phyloP scores from a whole-genome alignment of 2,113 vertebrate species.

The Thalassarche chlororhynchos region DNA sequence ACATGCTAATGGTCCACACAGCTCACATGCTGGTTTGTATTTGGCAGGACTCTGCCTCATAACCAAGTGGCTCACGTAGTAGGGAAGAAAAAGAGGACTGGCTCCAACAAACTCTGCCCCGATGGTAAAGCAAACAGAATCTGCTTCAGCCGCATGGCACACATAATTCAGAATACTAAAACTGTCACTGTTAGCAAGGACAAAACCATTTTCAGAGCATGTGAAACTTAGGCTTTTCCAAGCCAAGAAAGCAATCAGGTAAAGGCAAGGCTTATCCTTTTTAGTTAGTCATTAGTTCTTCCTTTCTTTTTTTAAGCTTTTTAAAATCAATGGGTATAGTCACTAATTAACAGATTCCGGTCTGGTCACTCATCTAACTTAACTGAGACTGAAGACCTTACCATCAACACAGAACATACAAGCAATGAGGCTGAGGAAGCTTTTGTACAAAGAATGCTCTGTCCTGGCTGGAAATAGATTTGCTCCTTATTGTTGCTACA shows the following conservation, averaged over 20 bases:
- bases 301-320: background rate
- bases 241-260: background rate
- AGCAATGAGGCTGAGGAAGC: background rate
- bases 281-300: background rate
- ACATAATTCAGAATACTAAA: background rate
- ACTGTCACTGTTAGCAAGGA: background rate
- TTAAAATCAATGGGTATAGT: background rate
- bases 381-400: background rate
- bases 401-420: background rate
- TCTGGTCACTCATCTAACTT: background rate
- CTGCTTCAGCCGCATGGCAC: background rate
- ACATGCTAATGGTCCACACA: rapidly evolving
- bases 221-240: background rate
- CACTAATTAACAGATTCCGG: background rate
- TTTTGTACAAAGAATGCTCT: background rate
- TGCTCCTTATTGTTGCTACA: background rate
- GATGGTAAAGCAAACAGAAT: background rate
- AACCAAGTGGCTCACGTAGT: background rate
- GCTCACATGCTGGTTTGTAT: background rate
- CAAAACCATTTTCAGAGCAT: background rate
- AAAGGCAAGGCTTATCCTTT: background rate
- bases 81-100: background rate
- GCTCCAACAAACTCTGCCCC: background rate
- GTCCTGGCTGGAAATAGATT: background rate
- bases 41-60: background rate